Evolutionary conservation across 2,888 invertebrate species (phyloP), one percentile per base, ranked within the genome.

Genomic region (Napeogenes inachia): DNA sequence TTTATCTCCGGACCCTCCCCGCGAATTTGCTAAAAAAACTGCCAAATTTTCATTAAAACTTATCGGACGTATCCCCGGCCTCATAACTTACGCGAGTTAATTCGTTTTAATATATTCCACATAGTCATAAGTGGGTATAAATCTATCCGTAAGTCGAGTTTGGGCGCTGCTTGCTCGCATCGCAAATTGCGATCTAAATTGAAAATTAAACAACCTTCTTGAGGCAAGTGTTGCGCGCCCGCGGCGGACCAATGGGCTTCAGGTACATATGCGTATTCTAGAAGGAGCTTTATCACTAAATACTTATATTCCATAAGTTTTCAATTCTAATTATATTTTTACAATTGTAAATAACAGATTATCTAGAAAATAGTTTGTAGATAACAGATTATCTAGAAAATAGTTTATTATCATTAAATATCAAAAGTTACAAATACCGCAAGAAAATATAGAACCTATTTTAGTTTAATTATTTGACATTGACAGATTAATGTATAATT

Each of bases 111-210:
- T 87, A 86, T 86, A 87, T 86, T 82, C 85, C 73, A 74, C 71
- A 71, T 77, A 77, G 76, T 71, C 68, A 75, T 75, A 75, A 68
- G 66, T 74, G 75, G 76, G 80, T 84, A 89, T 90, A 89, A 89
- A 90, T 89, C 89, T 89, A 89, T 88, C 83, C 75, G 56, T 68
- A 81, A 85, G 85, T 87, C 83, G 76, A 82, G 85, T 87, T 89
- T 87, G 88, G 89, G 89, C 83, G 87, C 82, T 79, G 75, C 81
- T 76, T 73, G 77, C 72, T 75, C 81, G 78, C 85, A 91, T 91
- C 91, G 87, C 87, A 90, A 90, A 91, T 91, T 91, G 86, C 91
- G 84, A 91, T 91, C 91, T 91, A 87, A 91, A 91, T 91, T 91
- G 91, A 91, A 91, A 91, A 91, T 91, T 90, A 91, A 91, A 91